Percentiles rank a stretch among this genome's conserved stretches.
These are phyloP conservation scores for Tetragnatha montana DNA, from an alignment of 2,888 invertebrate genomes.

Conservation along the genomic window DNA sequence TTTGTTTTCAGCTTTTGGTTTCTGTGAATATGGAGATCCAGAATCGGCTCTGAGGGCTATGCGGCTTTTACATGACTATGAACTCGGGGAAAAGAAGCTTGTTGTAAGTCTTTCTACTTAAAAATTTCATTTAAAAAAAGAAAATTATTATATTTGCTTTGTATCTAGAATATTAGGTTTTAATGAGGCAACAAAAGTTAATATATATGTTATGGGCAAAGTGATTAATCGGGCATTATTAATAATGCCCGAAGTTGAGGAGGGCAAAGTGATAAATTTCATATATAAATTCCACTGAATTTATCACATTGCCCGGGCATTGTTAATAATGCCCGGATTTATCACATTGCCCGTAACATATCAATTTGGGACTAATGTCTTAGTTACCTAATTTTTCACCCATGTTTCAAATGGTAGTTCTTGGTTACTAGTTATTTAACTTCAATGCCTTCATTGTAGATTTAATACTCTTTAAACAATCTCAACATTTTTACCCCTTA, in stretches of 20 bases:
- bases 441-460: background rate
- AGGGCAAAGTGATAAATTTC: no score
- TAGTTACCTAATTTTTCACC: no score
- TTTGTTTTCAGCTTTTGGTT: constrained; percentile 90
- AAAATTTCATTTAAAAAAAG: no score
- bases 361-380: background rate
- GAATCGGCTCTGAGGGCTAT: constrained; percentile 97
- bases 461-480: background rate
- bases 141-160: background rate
- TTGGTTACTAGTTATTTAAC: no score
- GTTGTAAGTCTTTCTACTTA: constrained; percentile 87
- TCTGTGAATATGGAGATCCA: constrained; percentile 97
- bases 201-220: no score
- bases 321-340: no score
- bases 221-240: no score
- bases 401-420: no score
- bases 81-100: constrained; percentile 93
- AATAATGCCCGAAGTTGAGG: no score
- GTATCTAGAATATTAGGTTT: background rate
- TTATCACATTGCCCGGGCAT: no score
- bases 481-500: constrained; percentile 67
- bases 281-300: no score
- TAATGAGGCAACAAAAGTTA: background rate
- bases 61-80: constrained; percentile 91
- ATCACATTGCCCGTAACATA: no score